A percentile compares a stretch with the other conserved stretches of the same genome.
phyloP scores from a whole-genome alignment of 2,888 invertebrate species.

The Phortica okadai region DNA sequence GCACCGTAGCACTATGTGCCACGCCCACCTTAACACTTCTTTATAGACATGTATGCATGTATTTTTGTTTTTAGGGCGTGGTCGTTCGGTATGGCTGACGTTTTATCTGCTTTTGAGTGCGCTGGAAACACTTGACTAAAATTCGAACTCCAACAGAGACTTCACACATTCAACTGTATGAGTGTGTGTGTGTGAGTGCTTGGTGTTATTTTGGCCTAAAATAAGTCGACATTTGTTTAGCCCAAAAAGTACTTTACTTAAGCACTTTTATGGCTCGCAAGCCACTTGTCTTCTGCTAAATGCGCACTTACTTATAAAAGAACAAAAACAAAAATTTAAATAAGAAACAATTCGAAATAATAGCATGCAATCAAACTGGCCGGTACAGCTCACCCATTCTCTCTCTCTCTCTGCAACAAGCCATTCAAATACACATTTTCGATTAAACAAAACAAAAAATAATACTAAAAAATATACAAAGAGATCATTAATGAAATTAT shows the following conservation, averaged over 20 bases:
- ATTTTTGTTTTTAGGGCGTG: neutral
- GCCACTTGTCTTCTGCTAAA: neutral
- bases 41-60: neutral
- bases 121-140: no score
- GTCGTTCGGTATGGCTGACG: no score
- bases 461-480: constrained; percentile 20
- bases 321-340: constrained; percentile 65
- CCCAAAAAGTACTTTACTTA: no score
- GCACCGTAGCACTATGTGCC: neutral
- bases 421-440: neutral
- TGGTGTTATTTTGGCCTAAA: no score
- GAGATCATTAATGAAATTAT: constrained; percentile 62
- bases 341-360: constrained; percentile 71
- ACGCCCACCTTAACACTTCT: neutral
- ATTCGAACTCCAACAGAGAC: no score
- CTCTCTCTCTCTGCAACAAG: neutral
- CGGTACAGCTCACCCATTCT: neutral
- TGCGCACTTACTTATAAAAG: constrained; percentile 13
- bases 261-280: neutral
- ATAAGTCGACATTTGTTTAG: no score
- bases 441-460: neutral
- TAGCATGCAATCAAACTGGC: constrained; percentile 41
- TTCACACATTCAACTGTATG: neutral
- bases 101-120: no score
- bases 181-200: no score